Base-by-base conservation (phyloP, 2,888 invertebrate species). In the Cataglyphis livida region DNA sequence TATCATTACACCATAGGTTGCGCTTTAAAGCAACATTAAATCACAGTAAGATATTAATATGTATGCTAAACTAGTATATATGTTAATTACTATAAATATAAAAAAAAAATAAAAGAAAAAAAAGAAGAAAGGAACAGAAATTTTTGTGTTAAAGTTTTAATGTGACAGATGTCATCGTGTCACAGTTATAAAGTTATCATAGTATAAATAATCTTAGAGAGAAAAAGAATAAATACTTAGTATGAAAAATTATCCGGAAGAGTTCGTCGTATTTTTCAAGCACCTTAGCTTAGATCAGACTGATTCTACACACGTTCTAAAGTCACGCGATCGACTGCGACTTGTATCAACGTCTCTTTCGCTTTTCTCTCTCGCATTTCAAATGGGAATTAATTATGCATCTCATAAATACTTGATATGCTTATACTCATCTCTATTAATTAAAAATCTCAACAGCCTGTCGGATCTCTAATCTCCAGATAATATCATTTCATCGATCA, bases 371-470 rank as follows among this genome's bases (percentile, higher is more conserved):
- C 25, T n/a, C 41, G 21, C 21, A 25, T 3, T 3, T 12, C 25
- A 0, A 64, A 35, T 2, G n/a, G 2, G 41, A n/a, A 54, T 38
- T 21, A 62, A 75, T 62, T 62, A 32, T 62, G 35, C 44, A 62
- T 21, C 15, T 66, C 48, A 57, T 57, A 15, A 57, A 76, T 65
- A n/a, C 21, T 66, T 57, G 15, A 41, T 28, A 15, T 9, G 15
- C 2, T 5, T 32, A 12, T 10, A 32, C 15, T 28, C 5, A 66
- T 54, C 1, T 38, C 35, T 51, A 38, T 76, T 10, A 76, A 57
- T 66, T 76, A 76, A 65, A 51, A 38, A 38, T 64, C 15, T 41
- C 6, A 73, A n/a, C 25, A 5, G 3, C 25, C 9, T 74, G 32
- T 41, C 9, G 10, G 18, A 51, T 51, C 15, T 18, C 1, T 38